Base-by-base conservation (phyloP, 2,797 vertebrate genomes). In the Muscicapa comitata region DNA sequence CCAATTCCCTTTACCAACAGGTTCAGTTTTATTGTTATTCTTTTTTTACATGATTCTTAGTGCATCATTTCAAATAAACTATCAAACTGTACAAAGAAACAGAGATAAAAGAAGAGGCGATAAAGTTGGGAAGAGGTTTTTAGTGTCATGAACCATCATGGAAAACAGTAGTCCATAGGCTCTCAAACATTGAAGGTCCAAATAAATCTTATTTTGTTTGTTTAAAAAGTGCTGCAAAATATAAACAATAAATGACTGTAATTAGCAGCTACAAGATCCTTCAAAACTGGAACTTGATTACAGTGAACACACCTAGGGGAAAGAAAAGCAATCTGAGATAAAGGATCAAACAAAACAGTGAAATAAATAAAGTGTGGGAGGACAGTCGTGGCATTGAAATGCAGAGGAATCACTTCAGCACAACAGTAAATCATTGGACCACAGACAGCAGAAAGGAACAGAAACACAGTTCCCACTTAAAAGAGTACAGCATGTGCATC, bases 1-100 rank as follows among this genome's bases (percentile, higher is more conserved):
- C 62, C 66, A 92, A 45, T 93, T 94, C 42, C 93, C 89, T 96
- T 97, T 96, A 97, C 73, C 96, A 96, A 97, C 95, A 96, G 96
- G 68, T 97, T 94, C 91, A 80, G 82, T 91, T 96, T 97, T 96
- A 96, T 97, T 97, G 87, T 97, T 95, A 96, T 61, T 93, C 68
- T 90, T 95, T 93, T 84, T 96, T 87, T 93, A 97, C 97, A 97
- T 71, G 94, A 90, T 77, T 96, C 92, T 95, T 96, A 97, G 96
- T 97, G 95, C 96, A 94, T 94, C 89, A 42, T 96, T 96, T 97
- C 96, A 97, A 97, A 97, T 94, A 96, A 97, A 96, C 96, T 97
- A 97, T 97, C 95, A 97, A 97, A 97, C 95, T 97, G 96, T 97
- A 97, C 96, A 96, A 97, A 97, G 95, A 88, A 96, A 95, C 65